Conservation (phyloP, 2,797 vertebrate genomes). For the Microctenopoma lineatum region DNA sequence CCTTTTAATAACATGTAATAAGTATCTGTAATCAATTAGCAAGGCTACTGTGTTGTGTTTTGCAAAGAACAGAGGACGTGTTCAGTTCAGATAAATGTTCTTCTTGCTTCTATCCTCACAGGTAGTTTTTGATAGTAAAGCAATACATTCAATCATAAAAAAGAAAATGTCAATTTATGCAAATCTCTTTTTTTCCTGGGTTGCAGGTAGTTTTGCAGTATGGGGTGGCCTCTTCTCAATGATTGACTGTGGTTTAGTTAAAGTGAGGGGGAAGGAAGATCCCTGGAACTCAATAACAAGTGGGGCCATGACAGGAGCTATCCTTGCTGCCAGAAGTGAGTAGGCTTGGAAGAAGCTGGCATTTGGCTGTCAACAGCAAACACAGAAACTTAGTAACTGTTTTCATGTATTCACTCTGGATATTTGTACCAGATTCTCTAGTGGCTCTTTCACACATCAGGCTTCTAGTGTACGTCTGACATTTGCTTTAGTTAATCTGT, state of each 20-base stretch:
- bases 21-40: too few species aligned
- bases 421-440: too few species aligned
- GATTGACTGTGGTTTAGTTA: constrained; percentile 97
- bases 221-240: constrained; percentile 98
- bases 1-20: too few species aligned
- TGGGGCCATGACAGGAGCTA: constrained; percentile 95
- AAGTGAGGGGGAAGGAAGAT: constrained; percentile 95
- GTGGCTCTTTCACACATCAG: too few species aligned
- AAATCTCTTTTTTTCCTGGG: constrained; percentile 1
- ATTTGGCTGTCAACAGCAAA: constrained; percentile 9
- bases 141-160: not conserved
- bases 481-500: too few species aligned
- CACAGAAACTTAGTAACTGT: not conserved
- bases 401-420: not conserved
- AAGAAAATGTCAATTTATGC: not conserved
- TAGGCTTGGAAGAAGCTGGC: constrained; percentile 11
- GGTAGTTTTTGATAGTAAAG: not conserved
- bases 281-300: constrained; percentile 99
- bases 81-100: not conserved
- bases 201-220: constrained; percentile 94
- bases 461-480: too few species aligned
- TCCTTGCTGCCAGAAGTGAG: constrained; percentile 98
- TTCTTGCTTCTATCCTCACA: too few species aligned
- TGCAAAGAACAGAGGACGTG: too few species aligned
- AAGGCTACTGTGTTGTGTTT: too few species aligned